Evolutionary conservation across 2,797 vertebrate species (phyloP).

Genomic region (Alfaro cultratus): DNA sequence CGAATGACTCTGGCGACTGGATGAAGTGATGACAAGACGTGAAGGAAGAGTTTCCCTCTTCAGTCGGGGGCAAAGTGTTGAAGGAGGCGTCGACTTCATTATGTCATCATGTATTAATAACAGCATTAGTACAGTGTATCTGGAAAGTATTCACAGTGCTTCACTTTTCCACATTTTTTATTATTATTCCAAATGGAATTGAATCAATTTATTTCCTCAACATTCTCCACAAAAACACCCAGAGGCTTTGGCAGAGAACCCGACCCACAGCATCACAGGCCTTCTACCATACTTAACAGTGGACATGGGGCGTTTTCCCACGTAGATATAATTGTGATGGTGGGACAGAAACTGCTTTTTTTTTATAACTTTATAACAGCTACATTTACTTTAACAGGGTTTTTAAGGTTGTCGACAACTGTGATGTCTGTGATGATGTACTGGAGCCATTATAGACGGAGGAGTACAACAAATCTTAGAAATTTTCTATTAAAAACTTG

Average conservation of each 20-base stretch:
- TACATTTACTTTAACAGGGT: background rate
- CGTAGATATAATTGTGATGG: background rate
- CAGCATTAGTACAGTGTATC: background rate
- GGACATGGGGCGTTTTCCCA: background rate
- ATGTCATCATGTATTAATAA: background rate
- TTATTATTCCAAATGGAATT: background rate
- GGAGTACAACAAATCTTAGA: too few species aligned
- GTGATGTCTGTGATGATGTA: background rate
- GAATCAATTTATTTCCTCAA: background rate
- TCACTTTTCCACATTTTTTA: background rate
- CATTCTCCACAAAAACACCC: background rate
- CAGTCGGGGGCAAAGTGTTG: background rate
- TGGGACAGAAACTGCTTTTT: background rate
- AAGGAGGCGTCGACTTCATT: background rate
- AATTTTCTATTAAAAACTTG: too few species aligned
- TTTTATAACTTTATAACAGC: too few species aligned
- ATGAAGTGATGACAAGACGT: background rate
- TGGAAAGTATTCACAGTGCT: background rate
- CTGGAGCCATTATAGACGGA: too few species aligned
- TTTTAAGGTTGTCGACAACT: background rate
- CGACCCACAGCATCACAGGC: background rate
- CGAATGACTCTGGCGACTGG: background rate
- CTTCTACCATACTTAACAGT: background rate
- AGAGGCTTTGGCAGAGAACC: background rate
- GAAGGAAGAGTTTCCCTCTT: background rate